Base-by-base conservation (phyloP, 1,140 invertebrate genomes). In the Xylocopa sonorina region DNA sequence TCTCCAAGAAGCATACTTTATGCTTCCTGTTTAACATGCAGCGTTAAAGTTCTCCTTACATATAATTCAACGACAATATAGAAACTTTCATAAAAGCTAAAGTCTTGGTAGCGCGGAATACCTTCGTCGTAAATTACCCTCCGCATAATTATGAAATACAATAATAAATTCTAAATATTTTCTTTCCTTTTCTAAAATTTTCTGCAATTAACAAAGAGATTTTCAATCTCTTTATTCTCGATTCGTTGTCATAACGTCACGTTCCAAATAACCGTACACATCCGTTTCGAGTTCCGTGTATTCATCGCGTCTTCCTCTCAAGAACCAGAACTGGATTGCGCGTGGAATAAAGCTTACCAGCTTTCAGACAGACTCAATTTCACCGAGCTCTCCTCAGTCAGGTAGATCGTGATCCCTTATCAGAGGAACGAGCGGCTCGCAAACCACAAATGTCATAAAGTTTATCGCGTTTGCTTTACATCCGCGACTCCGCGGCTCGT, bases 351-450 rank as follows among this genome's bases (percentile, higher is more conserved):
- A 66, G 80, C 18, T 32, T 29, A 48, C 68, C 66, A 80, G 73
- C 79, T 81, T 79, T 81, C 51, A 81, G 80, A 80, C 66, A 81
- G 60, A 64, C 29, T 24, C 32, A 34, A 79, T 80, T 81, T 81
- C 79, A 64, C 67, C 53, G 46, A 38, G 51, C 43, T 81, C 67
- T 55, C n/a, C n/a, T 66, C 60, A 1, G 50, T 46, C 32, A 41
- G 34, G 55, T 24, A 32, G 27, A 32, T 27, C 77, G n/a, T n/a
- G 80, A 80, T 62, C 51, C 62, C 80, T 67, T 82, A 80, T 80
- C 80, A 62, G 34, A 60, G 63, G 76, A 79, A 43, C 76, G 69
- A 63, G 63, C 72, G 62, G 34, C 48, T 51, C 27, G 24, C 21
- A 57, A 38, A 24, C 58, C 51, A 80, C 73, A 77, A 67, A 63